These are phyloP conservation scores for Euspilapteryx auroguttella DNA, from an alignment of 2,888 invertebrate genomes.

Conservation along the genomic window DNA sequence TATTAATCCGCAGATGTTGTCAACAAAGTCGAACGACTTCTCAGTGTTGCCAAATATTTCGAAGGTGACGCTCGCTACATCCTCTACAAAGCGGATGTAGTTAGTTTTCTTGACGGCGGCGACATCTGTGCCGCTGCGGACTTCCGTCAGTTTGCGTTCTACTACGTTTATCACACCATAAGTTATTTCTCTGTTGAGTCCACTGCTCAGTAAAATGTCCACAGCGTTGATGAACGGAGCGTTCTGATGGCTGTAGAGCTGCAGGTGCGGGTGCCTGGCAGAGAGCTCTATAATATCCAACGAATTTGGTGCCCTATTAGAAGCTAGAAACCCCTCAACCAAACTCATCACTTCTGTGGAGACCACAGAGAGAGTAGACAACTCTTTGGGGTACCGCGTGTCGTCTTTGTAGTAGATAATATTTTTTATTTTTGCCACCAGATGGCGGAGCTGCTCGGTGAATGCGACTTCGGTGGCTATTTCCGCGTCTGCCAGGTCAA, in stretches of 20 bases:
- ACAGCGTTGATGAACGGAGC: constrained; percentile 52
- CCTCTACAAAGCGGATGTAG: constrained; percentile 48
- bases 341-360: constrained; percentile 64
- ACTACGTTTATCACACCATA: constrained; percentile 52
- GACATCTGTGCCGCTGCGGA: constrained; percentile 36
- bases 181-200: constrained; percentile 50
- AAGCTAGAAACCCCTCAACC: constrained; percentile 61
- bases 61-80: constrained; percentile 47
- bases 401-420: constrained; percentile 45
- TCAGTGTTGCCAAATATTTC: constrained; percentile 51
- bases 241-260: constrained; percentile 48
- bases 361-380: constrained; percentile 60
- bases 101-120: constrained; percentile 45
- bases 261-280: constrained; percentile 42
- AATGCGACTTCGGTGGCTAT: constrained; percentile 70
- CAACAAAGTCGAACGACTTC: constrained; percentile 40
- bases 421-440: constrained; percentile 52
- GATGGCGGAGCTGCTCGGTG: constrained; percentile 64
- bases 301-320: constrained; percentile 46
- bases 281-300: constrained; percentile 48
- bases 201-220: constrained; percentile 46
- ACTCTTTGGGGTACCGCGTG: constrained; percentile 44
- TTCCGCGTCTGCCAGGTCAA: constrained; percentile 65
- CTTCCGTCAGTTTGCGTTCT: constrained; percentile 50
- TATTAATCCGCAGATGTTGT: constrained; percentile 42